Percentiles rank a stretch among this genome's conserved stretches.
These are phyloP conservation scores for Drosophila trapezifrons DNA, from an alignment of 1,140 invertebrate species.

Conservation along the genomic window DNA sequence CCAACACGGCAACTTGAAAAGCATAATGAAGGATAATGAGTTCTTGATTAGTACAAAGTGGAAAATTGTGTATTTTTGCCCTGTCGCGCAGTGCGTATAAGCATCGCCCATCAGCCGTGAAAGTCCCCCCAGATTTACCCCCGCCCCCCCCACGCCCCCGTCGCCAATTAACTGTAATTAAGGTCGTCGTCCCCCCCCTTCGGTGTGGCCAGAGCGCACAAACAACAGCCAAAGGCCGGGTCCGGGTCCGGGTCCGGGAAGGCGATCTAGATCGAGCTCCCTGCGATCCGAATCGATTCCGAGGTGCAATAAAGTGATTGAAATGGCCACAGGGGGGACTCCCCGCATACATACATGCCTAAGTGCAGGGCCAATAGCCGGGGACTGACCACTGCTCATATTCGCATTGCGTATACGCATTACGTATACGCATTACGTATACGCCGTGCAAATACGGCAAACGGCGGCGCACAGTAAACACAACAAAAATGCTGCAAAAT, in stretches of 20 bases:
- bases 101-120: constrained; percentile 4
- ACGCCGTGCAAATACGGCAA: constrained; percentile 35
- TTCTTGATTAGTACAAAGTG: constrained; percentile 77
- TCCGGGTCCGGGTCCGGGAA: neutral
- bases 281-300: constrained; percentile 2
- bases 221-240: too few species aligned
- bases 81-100: constrained; percentile 49
- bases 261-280: neutral
- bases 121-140: constrained; percentile 7
- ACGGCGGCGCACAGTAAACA: constrained; percentile 34
- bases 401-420: constrained; percentile 31
- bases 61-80: constrained; percentile 74
- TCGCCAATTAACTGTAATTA: constrained; percentile 72
- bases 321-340: neutral
- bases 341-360: neutral
- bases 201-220: constrained; percentile 41
- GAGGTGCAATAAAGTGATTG: neutral
- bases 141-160: constrained; percentile 1
- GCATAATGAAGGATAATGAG: constrained; percentile 77
- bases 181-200: constrained; percentile 44
- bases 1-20: constrained; percentile 65
- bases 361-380: constrained; percentile 32
- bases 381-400: neutral
- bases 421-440: constrained; percentile 41
- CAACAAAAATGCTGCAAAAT: constrained; percentile 51